phyloP scores from a whole-genome alignment of 64 coral and sea anemone genomes.

The Cladopsammia gracilis region DNA sequence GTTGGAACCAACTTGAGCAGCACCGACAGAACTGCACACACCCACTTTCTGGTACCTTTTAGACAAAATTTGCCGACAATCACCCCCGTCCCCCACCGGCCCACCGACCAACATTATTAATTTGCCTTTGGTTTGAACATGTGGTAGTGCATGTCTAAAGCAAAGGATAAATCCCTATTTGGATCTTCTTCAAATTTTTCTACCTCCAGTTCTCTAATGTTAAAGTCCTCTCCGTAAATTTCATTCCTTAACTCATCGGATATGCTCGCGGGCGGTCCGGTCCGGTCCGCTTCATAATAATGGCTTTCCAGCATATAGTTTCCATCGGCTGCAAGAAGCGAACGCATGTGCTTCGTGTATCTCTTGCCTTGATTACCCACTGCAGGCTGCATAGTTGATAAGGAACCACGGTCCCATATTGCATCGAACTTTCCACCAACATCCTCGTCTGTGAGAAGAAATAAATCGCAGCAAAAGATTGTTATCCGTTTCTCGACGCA shows the following conservation, averaged over 20 bases:
- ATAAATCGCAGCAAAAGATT: slow-evolving; percentile 46
- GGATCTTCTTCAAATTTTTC: neutral
- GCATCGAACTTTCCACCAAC: slow-evolving; percentile 52
- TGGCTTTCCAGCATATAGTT: slow-evolving; percentile 56
- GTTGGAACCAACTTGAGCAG: too few relatives aligned
- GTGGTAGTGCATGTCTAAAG: neutral
- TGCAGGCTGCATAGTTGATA: slow-evolving; percentile 39
- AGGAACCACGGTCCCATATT: slow-evolving; percentile 66
- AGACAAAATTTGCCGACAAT: too few relatives aligned
- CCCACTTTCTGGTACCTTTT: too few relatives aligned
- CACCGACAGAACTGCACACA: too few relatives aligned
- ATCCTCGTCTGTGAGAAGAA: neutral
- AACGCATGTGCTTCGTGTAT: slow-evolving; percentile 48
- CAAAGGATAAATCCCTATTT: neutral
- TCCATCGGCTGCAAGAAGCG: slow-evolving; percentile 34
- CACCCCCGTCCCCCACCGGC: too few relatives aligned
- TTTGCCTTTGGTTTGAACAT: slow-evolving; percentile 5
- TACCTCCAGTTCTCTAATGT: slow-evolving; percentile 47
- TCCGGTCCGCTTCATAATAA: slow-evolving; percentile 28
- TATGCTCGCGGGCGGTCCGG: neutral
- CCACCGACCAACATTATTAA: neutral
- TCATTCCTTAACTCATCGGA: slow-evolving; percentile 30
- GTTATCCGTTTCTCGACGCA: slow-evolving; percentile 14
- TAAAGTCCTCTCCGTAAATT: slow-evolving; percentile 47
- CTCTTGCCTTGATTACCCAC: slow-evolving; percentile 19